Base-by-base conservation (phyloP, 2,888 invertebrate genomes). In the Belgica antarctica region DNA sequence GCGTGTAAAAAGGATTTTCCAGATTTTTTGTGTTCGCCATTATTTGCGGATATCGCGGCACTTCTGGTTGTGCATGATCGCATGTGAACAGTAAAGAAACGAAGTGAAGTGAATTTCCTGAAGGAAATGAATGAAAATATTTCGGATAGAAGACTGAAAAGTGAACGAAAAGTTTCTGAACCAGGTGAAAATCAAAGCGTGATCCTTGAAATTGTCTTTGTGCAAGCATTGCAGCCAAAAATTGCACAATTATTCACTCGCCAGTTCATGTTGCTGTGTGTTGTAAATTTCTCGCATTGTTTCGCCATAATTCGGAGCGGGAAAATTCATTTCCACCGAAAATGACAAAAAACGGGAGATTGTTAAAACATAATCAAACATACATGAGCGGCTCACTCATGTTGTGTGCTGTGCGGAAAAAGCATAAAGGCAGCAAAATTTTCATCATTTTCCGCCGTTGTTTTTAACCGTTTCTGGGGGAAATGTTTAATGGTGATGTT, bases 11-110 rank as follows among this genome's bases (percentile, higher is more conserved):
- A 57, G 22, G 34, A 47, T 57, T 68, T 68, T 68, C 28, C 52
- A 68, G 68, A 57, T 57, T 68, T 68, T 68, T 57, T 24, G 52
- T 52, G 68, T 68, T 68, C 27, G 68, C 68, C 68, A 57, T 57
- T 68, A 68, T 68, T 68, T 68, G 68, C 68, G 68, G 65, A 65
- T 65, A 65, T 65, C 65, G 65, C 25, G 65, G 68, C 52, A 52
- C 52, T 68, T 68, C 25, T 24, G 31, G 27, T 68, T 52, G 68
- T 68, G 68, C 57, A 57, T 68, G 68, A 68, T 68, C 27, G 59
- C 52, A 12, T 10, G 52, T n/a, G n/a, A n/a, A n/a, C n/a, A 24
- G 52, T 22, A 15, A 52, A 52, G 24, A 25, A 59, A 27, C 25
- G 27, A 52, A 52, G 22, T 19, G 19, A 52, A 17, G 15, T n/a